Evolutionary conservation across 2,113 vertebrate species (phyloP), one percentile per base, ranked within the genome.

Genomic region (Sapayoa aenigma): DNA sequence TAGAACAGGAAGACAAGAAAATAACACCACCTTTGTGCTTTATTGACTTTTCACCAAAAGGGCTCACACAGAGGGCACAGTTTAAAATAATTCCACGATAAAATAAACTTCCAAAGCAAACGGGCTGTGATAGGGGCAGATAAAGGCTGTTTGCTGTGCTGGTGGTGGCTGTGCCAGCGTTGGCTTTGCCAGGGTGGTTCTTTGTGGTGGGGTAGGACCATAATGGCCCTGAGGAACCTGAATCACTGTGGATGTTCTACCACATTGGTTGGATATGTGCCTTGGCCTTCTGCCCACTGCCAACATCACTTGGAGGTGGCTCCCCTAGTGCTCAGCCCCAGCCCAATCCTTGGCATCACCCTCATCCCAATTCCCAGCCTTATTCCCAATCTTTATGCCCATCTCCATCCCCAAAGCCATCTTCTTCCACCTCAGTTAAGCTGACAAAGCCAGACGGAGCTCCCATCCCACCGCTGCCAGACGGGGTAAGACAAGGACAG

Each of bases 391-490:
- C 50, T 41, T 41, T 11, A 11, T 21, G 20, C 11, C 27, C 37
- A 31, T 25, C 16, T 22, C 33, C 23, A 52, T 49, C 11, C 39
- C 20, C 56, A 39, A 0, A 20, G 17, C n/a, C 25, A 27, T 60
- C 46, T n/a, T 46, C 13, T 18, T 42, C 24, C 56, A 15, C 41
- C 72, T 20, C 41, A 2, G 12, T 46, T 2, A 1, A 24, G 82
- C 20, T 62, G 1, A 60, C 21, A 3, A 7, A 25, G 44, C 44
- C 68, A 0, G 0, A 2, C 0, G 1, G 58, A 31, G 83, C 75
- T 71, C 87, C 77, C 53, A 11, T 15, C 77, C 72, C 77, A 15
- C 7, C 0, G 1, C 89, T 4, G 1, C 27, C 0, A 8, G 49
- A 24, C 2, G 21, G 68, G 92, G 88, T 68, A 6, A 90, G n/a